phyloP scores from a whole-genome alignment of 2,797 vertebrate genomes.

The Holocentrus rufus region DNA sequence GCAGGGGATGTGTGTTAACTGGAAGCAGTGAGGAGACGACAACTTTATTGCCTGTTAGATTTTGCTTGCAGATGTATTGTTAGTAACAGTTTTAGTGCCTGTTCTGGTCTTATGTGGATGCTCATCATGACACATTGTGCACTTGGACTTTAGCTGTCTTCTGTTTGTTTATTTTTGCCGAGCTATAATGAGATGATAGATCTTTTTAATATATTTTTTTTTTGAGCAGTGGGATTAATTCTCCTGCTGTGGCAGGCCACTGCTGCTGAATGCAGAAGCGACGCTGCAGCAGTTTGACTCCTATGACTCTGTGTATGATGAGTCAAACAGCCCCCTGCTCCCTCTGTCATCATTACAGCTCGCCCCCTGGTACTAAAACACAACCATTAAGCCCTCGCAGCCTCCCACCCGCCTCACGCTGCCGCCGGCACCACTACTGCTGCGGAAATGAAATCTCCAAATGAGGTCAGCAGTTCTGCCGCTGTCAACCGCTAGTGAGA shows the following conservation, averaged over 20 bases:
- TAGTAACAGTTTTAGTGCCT: conserved; percentile 20
- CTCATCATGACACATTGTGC: background rate
- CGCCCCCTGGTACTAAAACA: conserved; percentile 7
- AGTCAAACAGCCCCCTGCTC: conserved; percentile 6
- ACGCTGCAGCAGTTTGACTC: conserved; percentile 17
- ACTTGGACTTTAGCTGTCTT: background rate
- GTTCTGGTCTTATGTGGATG: conserved; percentile 2
- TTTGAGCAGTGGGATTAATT: conserved; percentile 12
- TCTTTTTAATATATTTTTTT: conserved; percentile 17
- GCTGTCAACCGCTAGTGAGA: conserved; percentile 26
- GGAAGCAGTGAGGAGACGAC: background rate
- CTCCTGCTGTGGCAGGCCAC: conserved; percentile 14
- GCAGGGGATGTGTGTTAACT: background rate
- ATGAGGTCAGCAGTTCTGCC: conserved; percentile 33
- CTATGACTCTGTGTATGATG: conserved; percentile 10
- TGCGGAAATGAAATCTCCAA: conserved; percentile 44
- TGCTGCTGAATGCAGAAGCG: conserved; percentile 25
- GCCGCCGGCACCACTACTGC: background rate
- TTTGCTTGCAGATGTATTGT: background rate
- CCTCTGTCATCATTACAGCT: conserved; percentile 26
- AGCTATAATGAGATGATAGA: conserved; percentile 14
- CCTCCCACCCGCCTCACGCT: background rate
- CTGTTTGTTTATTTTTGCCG: conserved; percentile 6
- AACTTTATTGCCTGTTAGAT: background rate
- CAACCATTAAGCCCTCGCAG: conserved; percentile 26